Base-by-base conservation (phyloP, 1,140 invertebrate genomes). In the Carcinoscorpius rotundicauda region DNA sequence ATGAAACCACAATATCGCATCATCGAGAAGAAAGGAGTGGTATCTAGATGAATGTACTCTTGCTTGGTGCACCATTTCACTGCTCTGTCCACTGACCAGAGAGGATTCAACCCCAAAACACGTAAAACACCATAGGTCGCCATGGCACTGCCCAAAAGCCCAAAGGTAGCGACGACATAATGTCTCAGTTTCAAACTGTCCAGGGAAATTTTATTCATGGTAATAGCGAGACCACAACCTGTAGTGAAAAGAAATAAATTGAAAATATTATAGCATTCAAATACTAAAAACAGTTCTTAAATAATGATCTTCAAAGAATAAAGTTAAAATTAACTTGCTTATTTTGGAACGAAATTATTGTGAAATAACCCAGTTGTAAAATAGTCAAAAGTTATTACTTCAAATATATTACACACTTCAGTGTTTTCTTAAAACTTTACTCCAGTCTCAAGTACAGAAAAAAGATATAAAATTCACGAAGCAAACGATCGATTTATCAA, bases 51-150 rank as follows among this genome's bases (percentile, higher is more conserved):
- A 49, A 86, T 79, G 66, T 78, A 77, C 11, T 82, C 80, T 0
- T 76, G 75, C 6, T 73, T 74, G 51, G 77, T 73, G 69, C 84
- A 86, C 81, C 83, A 84, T 64, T 83, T 83, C 68, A 82, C 76
- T 3, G 84, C 84, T 56, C 76, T 67, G 61, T 78, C 75, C 5
- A 85, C 74, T 50, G 82, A 81, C 80, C 80, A 83, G 48, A 82
- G 74, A 4, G 83, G 82, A 69, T 85, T 77, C 29, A 79, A 66
- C 55, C 76, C 78, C 3, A 77, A 57, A 1, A 68, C 11, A 48
- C 69, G 68, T 10, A 81, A 66, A 10, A 76, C 55, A 50, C 63
- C 72, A 66, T 78, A 81, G 6, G 73, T 76, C 0, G 69, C 66
- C 51, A 75, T 61, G 4, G 73, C 72, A 51, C 72, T 65, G 6